Evolutionary conservation across 2,888 invertebrate genomes (phyloP).

Genomic region (Lepeophtheirus nordmannii): DNA sequence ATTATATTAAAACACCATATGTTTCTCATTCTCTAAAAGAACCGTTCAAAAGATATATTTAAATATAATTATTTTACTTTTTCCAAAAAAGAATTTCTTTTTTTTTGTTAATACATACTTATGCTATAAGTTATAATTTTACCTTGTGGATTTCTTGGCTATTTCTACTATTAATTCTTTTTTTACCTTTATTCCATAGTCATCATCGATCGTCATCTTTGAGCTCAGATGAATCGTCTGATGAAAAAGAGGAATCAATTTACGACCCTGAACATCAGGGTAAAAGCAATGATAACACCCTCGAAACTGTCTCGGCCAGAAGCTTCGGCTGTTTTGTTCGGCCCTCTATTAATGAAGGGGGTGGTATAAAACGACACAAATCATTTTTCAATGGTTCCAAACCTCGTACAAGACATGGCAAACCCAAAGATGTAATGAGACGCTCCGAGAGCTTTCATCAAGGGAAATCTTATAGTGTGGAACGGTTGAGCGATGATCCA

Average conservation of each 20-base stretch:
- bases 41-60: too few relatives aligned
- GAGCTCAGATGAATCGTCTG: constrained; percentile 2
- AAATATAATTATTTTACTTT: too few relatives aligned
- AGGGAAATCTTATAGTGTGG: background rate
- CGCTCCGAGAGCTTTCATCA: constrained; percentile 1
- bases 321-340: constrained; percentile 19
- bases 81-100: too few relatives aligned
- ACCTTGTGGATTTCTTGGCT: too few relatives aligned
- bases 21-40: too few relatives aligned
- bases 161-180: too few relatives aligned
- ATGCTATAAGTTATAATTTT: too few relatives aligned
- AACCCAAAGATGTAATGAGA: constrained; percentile 1
- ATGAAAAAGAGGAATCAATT: background rate
- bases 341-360: background rate
- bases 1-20: too few relatives aligned
- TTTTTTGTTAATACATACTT: too few relatives aligned
- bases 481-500: background rate
- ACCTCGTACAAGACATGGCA: background rate
- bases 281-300: constrained; percentile 8
- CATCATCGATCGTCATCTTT: background rate
- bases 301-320: constrained; percentile 21
- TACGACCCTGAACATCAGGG: background rate
- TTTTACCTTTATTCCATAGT: too few relatives aligned
- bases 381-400: constrained; percentile 21
- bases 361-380: constrained; percentile 13